Base-by-base conservation (phyloP, 2,888 invertebrate species). In the Allolobophora icterica region DNA sequence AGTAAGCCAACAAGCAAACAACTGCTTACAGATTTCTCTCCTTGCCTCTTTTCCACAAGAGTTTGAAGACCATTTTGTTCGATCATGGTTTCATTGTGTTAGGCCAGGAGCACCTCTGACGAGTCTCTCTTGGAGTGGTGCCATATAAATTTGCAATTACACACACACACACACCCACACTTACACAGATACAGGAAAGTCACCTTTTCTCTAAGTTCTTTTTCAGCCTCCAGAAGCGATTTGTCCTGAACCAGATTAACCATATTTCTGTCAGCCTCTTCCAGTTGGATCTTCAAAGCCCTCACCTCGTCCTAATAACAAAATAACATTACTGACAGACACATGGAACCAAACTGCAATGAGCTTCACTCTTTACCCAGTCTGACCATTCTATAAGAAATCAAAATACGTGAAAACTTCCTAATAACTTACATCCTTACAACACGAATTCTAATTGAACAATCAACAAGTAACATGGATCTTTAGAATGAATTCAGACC, bases 141-240 rank as follows among this genome's bases (percentile, higher is more conserved):
- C n/a, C n/a, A n/a, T n/a, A n/a, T n/a, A n/a, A n/a, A n/a, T n/a
- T n/a, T n/a, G n/a, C n/a, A n/a, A n/a, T n/a, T 24, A 52, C 52
- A 52, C 52, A 52, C 52, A 24, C 24, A 52, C 52, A 24, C 21
- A 42, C 21, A 52, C 21, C 5, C 1, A 52, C 52, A 52, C 1
- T 1, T 11, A 24, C 52, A 71, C 8, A n/a, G n/a, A n/a, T 8
- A 71, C n/a, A 71, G 30, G 30, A n/a, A 71, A 5, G 30, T 71
- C 38, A 87, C 87, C 87, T 87, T 87, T 87, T 87, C 87, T 35
- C 35, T 87, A 34, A 90, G 90, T 33, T 45, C 45, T 8, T 71
- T 45, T 71, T 90, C 52, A 34, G 90, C 38, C 71, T 90, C 52
- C 58, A 90, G 33, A 30, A 38, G 90, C 13, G 90, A 90, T 30